Base-by-base conservation (phyloP, 92 coral and sea anemone species). In the Galaxea fascicularis region DNA sequence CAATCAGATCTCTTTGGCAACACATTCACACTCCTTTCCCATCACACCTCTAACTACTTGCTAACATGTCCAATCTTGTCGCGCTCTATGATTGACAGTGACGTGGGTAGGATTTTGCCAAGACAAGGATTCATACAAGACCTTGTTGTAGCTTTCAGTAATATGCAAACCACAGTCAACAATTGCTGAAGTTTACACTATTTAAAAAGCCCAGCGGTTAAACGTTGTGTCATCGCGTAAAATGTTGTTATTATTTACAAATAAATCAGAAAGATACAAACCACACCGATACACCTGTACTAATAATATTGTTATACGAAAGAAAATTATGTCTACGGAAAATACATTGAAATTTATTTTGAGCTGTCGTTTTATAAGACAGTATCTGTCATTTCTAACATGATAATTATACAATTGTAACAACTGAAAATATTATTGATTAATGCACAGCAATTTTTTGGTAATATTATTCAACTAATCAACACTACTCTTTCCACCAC, bases 381-480 rank as follows among this genome's bases (percentile, higher is more conserved):
- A 49, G 65, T 51, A 65, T 76, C 80, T 58, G 53, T 78, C 58
- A 65, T 66, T 79, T 79, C 84, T 79, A 79, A 79, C 66, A 79
- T n/a, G n/a, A n/a, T n/a, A n/a, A n/a, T 77, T 78, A 45, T 21
- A 79, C 74, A 65, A 51, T 66, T 58, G 11, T 3, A 16, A 66
- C 14, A 29, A 66, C 65, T 21, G 74, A 41, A 51, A 67, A 28
- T n/a, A 65, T 78, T 24, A 60, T 77, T 60, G 44, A 65, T 49
- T 63, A 78, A 47, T 67, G 30, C 84, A 47, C 29, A 79, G 49
- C 30, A 79, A 20, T 66, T 26, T 31, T 58, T 79, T 49, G 25
- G 24, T 51, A 53, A 76, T 79, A 29, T n/a, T n/a, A n/a, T 52
- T 79, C 75, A 67, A 65, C 65, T 27, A 49, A 65, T 64, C 31